A percentile compares a stretch with the other conserved stretches of the same genome.
Evolutionary conservation across 2,113 vertebrate genomes (phyloP).

Genomic region (Strix aluco): DNA sequence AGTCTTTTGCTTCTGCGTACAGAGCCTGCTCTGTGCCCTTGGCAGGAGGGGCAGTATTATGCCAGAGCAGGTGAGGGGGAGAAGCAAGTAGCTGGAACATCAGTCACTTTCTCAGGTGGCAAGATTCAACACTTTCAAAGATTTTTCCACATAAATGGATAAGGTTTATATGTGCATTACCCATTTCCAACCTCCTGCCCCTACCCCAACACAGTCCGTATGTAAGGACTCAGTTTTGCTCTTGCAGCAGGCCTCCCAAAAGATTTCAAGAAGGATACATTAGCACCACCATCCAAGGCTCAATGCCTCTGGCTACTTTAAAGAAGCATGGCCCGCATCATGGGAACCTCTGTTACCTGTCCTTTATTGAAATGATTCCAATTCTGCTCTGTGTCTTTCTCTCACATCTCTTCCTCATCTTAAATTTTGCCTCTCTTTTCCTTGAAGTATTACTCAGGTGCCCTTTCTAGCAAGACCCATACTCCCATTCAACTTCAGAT

Average conservation of each 20-base stretch:
- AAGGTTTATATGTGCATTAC: background rate
- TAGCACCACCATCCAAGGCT: background rate
- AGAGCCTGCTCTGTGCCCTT: background rate
- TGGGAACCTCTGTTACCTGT: background rate
- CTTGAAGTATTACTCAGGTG: background rate
- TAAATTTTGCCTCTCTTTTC: background rate
- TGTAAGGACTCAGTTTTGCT: background rate
- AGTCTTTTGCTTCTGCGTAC: background rate
- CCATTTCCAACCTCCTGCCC: background rate
- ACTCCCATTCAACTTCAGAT: background rate
- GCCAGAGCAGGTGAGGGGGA: background rate
- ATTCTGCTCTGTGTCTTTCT: background rate
- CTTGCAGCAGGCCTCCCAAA: background rate
- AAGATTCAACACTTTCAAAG: background rate
- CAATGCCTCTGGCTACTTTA: background rate
- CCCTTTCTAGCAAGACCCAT: background rate
- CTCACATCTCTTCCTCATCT: background rate
- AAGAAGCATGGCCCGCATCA: background rate
- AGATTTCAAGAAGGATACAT: background rate
- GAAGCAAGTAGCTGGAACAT: background rate
- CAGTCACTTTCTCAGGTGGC: background rate
- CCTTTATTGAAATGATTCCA: background rate
- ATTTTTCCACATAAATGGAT: background rate
- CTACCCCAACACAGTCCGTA: background rate
- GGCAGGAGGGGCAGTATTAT: background rate